These are phyloP conservation scores for Spilosoma lubricipeda DNA, from an alignment of 2,888 invertebrate genomes.

Conservation along the genomic window DNA sequence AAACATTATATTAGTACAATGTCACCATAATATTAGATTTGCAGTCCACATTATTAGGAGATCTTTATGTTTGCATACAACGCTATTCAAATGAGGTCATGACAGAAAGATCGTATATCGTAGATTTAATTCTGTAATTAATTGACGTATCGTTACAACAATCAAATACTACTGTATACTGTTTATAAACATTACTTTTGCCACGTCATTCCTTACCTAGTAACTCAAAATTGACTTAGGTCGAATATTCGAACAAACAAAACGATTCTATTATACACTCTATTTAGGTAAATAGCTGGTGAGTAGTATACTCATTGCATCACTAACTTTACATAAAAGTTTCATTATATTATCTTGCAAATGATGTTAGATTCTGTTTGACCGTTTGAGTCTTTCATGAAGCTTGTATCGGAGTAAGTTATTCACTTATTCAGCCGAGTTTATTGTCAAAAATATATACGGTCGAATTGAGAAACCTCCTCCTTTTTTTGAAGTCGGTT, in stretches of 20 bases:
- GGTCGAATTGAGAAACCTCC: too few relatives aligned
- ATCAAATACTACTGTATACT: constrained; percentile 32
- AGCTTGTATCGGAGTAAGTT: constrained; percentile 45
- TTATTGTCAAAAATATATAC: constrained; percentile 42
- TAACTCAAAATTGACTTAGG: constrained; percentile 24
- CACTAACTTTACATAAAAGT: constrained; percentile 32
- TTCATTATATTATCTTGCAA: constrained; percentile 42
- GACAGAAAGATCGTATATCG: constrained; percentile 47
- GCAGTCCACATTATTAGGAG: constrained; percentile 33
- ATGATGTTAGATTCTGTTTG: constrained; percentile 52
- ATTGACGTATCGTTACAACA: constrained; percentile 38
- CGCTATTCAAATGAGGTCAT: constrained; percentile 35
- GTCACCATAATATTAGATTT: too few relatives aligned
- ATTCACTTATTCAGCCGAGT: constrained; percentile 57
- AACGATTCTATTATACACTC: constrained; percentile 17
- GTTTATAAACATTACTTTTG: constrained; percentile 54
- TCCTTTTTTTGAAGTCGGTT: too few relatives aligned
- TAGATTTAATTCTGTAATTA: constrained; percentile 38
- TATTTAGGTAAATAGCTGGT: constrained; percentile 24
- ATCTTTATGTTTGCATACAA: constrained; percentile 31
- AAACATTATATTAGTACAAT: constrained; percentile 49
- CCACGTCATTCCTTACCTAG: constrained; percentile 42
- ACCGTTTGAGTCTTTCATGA: constrained; percentile 57
- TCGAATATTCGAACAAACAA: constrained; percentile 17
- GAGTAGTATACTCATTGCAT: constrained; percentile 5